These are phyloP conservation scores for Oasisia sp. DNA, from an alignment of 2,888 invertebrate genomes.

Conservation along the genomic window DNA sequence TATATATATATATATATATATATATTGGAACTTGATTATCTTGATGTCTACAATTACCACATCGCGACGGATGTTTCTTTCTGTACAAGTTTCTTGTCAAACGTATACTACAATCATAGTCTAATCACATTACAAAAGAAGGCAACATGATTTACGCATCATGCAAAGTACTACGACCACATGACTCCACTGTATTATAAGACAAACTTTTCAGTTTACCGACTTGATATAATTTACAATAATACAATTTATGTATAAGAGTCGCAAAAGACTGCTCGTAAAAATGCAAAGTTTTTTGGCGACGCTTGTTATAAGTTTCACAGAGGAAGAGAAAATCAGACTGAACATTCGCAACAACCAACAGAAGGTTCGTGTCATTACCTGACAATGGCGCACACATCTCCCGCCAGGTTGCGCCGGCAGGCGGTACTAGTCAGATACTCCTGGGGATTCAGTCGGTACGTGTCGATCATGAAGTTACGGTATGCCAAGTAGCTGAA, in stretches of 20 bases:
- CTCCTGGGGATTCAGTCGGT: slow-evolving; percentile 83
- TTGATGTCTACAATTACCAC: neutral
- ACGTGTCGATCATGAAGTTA: slow-evolving; percentile 99
- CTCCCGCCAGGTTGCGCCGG: slow-evolving; percentile 95
- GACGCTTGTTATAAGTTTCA: too few species aligned
- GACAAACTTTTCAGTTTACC: too few species aligned
- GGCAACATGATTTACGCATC: too few species aligned
- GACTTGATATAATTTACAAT: too few species aligned
- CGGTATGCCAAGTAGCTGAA: slow-evolving; percentile 90
- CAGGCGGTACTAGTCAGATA: slow-evolving; percentile 98
- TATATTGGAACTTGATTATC: neutral
- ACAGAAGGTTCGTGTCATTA: slow-evolving; percentile 39
- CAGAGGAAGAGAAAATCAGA: too few species aligned
- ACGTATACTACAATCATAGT: too few species aligned
- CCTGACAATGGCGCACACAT: slow-evolving; percentile 97
- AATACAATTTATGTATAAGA: too few species aligned
- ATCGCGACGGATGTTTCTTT: neutral
- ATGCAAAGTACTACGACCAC: too few species aligned
- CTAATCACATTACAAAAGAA: too few species aligned
- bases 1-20: neutral
- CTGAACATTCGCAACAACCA: neutral
- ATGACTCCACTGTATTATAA: too few species aligned
- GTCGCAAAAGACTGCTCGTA: too few species aligned
- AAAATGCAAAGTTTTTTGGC: neutral
- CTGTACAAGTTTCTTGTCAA: neutral